phyloP scores from a whole-genome alignment of 2,113 vertebrate genomes.

The Stigmatopora nigra region DNA sequence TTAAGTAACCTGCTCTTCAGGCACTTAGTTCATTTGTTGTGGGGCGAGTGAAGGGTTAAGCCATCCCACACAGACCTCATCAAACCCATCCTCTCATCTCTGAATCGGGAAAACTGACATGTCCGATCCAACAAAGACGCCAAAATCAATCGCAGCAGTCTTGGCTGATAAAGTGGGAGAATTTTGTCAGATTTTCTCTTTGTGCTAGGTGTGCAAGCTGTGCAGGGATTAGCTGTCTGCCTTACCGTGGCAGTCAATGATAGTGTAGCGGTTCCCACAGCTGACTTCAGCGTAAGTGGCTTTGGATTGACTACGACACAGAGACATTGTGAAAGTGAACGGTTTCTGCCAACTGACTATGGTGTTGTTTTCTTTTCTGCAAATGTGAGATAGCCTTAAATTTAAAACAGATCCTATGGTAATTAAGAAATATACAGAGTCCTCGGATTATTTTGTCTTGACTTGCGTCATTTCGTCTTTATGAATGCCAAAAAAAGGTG shows the following conservation, averaged over 20 bases:
- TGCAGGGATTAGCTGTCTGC: neutral
- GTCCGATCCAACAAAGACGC: neutral
- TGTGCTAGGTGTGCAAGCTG: neutral
- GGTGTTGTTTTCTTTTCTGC: neutral
- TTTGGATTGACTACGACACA: neutral
- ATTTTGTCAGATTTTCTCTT: neutral
- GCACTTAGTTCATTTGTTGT: slow-evolving; percentile 40
- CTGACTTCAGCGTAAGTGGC: neutral
- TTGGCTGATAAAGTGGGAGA: neutral
- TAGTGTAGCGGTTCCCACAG: neutral
- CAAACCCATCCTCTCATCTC: slow-evolving; percentile 13
- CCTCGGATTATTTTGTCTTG: no score
- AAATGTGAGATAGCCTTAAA: neutral
- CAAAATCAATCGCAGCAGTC: slow-evolving; percentile 1
- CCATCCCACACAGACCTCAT: neutral
- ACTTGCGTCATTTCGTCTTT: no score
- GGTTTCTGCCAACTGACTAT: no score
- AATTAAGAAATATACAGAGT: no score
- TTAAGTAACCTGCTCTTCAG: slow-evolving; percentile 46
- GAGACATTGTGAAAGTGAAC: neutral
- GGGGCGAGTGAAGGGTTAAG: slow-evolving; percentile 34
- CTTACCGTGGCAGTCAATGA: neutral
- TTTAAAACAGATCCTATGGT: neutral
- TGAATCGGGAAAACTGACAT: slow-evolving; percentile 13
- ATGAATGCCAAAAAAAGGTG: no score